Conservation (phyloP, 2,797 vertebrate species). For the Hippocampus kuda region DNA sequence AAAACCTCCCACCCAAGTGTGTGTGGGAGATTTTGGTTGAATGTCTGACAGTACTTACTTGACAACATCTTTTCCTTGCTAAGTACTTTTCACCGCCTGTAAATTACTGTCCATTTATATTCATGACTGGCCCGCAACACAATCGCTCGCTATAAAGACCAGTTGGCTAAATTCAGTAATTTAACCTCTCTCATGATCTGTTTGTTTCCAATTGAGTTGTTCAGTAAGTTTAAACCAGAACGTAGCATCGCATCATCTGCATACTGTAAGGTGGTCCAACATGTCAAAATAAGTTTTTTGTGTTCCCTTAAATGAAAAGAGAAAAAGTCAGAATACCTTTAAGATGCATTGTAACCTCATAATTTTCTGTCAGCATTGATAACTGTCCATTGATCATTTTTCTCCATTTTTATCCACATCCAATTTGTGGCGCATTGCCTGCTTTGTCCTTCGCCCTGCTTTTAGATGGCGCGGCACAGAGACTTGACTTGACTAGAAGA, state of each 20-base stretch:
- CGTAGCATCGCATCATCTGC: too few species aligned
- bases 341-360: neutral
- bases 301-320: too few species aligned
- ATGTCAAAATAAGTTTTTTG: too few species aligned
- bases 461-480: too few species aligned
- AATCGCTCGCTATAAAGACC: too few species aligned
- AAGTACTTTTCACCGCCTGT: neutral
- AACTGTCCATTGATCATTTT: neutral
- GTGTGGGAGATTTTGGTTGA: slow-evolving; percentile 47
- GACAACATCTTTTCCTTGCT: slow-evolving; percentile 3
- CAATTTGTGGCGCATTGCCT: neutral
- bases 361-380: neutral
- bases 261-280: too few species aligned
- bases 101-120: neutral
- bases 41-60: slow-evolving; percentile 19
- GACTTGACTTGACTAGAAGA: too few species aligned
- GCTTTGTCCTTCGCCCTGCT: too few species aligned
- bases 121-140: neutral
- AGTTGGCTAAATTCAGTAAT: neutral
- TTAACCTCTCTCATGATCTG: neutral
- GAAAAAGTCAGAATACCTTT: neutral
- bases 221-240: too few species aligned
- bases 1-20: slow-evolving; percentile 47
- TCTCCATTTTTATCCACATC: neutral
- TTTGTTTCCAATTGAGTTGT: too few species aligned